Conservation (phyloP, 2,113 vertebrate genomes). For the Rhinoderma darwinii region DNA sequence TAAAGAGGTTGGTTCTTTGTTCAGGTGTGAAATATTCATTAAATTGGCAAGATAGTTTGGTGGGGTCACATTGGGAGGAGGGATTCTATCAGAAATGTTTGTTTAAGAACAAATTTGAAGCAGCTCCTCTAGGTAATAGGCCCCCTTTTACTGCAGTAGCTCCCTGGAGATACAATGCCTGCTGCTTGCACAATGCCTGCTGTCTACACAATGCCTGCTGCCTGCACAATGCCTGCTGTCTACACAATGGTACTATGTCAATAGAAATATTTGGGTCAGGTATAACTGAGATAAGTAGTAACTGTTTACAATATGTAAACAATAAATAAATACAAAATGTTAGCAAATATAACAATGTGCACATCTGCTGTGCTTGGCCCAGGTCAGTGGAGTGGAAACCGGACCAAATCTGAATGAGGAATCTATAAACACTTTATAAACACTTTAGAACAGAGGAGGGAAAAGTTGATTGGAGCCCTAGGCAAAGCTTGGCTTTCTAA, state of each 20-base stretch:
- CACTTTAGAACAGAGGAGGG: constrained; percentile 23
- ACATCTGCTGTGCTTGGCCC: neutral
- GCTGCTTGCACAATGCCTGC: too few relatives aligned
- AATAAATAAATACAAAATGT: neutral
- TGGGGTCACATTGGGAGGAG: too few relatives aligned
- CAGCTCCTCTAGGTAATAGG: too few relatives aligned
- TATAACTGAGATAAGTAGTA: neutral
- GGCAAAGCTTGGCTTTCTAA: neutral
- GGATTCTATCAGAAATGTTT: too few relatives aligned
- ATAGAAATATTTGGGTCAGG: neutral
- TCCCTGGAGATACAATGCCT: neutral
- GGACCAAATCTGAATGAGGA: constrained; percentile 8
- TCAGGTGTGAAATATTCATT: too few relatives aligned
- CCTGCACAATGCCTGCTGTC: too few relatives aligned
- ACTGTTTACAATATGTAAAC: neutral
- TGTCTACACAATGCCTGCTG: neutral
- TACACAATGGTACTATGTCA: neutral
- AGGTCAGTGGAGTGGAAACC: neutral
- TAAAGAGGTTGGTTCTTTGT: too few relatives aligned
- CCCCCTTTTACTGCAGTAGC: neutral
- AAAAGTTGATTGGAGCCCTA: constrained; percentile 6
- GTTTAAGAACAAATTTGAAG: too few relatives aligned
- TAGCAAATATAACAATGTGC: constrained; percentile 2
- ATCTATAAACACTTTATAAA: constrained; percentile 33
- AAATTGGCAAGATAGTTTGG: too few relatives aligned